Evolutionary conservation across 2,797 vertebrate genomes (phyloP), one percentile per base, ranked within the genome.

Genomic region (Mormyrus hasselquistii): DNA sequence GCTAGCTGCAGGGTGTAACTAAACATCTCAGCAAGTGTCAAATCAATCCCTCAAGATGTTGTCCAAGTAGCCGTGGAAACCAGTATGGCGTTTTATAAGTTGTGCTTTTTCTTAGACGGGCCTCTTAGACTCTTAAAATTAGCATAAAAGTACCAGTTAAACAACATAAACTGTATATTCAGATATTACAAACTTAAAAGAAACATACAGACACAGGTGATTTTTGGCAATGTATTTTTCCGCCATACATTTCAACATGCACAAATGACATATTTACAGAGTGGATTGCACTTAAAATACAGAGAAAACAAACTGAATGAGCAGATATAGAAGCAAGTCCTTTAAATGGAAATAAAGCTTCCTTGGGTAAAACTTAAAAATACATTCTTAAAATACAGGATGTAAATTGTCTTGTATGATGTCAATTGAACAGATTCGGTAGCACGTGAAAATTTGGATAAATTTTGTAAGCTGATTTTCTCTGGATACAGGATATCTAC

Each of bases 221-320:
- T 69, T 84, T 92, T 93, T 92, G 93, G 93, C 93, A 94, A 87
- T 88, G 73, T 89, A 88, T 91, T 92, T 94, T 91, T 92, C 91
- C 93, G 93, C 92, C 91, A 87, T 91, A 94, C 92, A 93, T 87
- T 90, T 87, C 87, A 93, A 92, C 94, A 93, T 93, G 94, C 94
- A 93, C 93, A 92, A 92, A 90, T 89, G 88, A 89, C 92, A 87
- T 89, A 93, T 94, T 93, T 93, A 95, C 94, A 95, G 53, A 90
- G 91, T 89, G 93, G 92, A 93, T 93, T 93, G 93, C 93, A 94
- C 93, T 93, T 93, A 92, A 93, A 88, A 92, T 89, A 90, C 86
- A 88, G 89, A 10, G 16, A 53, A 38, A 59, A 57, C 89, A 82
- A 89, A 38, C 19, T 65, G 89, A 89, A 91, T 57, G 90, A 38